Evolutionary conservation across 2,113 vertebrate genomes (phyloP), one percentile per base, ranked within the genome.

Genomic region (Amphilophus citrinellus): DNA sequence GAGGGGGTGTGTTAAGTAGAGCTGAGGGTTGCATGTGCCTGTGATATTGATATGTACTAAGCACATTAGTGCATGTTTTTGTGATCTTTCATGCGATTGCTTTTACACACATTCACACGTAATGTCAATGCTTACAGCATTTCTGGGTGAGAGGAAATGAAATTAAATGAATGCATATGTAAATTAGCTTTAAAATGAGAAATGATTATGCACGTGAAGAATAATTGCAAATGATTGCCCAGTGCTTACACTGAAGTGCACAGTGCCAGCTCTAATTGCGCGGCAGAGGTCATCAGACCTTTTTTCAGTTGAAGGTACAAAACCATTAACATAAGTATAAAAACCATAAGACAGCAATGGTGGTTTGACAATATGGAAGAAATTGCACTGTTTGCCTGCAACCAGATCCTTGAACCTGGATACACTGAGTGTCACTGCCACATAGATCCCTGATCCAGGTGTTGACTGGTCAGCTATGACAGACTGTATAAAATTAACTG

Each of bases 41-140:
- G 6, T 4, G 42, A 77, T 76, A 57, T 15, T 20, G 11, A 65
- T 86, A 57, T 9, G 50, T 63, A 27, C 53, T 59, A n/a, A 20
- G 42, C 58, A 30, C 61, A 47, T 77, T 71, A 30, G 37, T 61
- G n/a, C 42, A 42, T 47, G 37, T 68, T 83, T 80, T 13, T 61
- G 63, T 78, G 17, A 66, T 0, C 50, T 66, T 5, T 47, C 17
- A 22, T 66, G 56, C 2, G 37, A 76, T 27, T 27, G 20, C 56
- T 30, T 42, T 32, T 44, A 27, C 35, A 32, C 44, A 24, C 56
- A 61, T 32, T 30, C 32, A n/a, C 24, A 47, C 17, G 30, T 56
- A 30, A 47, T 68, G 15, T 18, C 32, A 27, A 37, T 57, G 22
- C 22, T 50, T 37, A 11, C 15, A 13, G 15, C 53, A 22, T 53